Evolutionary conservation across 2,113 vertebrate genomes (phyloP), one percentile per base, ranked within the genome.

Genomic region (Thomomys bottae): DNA sequence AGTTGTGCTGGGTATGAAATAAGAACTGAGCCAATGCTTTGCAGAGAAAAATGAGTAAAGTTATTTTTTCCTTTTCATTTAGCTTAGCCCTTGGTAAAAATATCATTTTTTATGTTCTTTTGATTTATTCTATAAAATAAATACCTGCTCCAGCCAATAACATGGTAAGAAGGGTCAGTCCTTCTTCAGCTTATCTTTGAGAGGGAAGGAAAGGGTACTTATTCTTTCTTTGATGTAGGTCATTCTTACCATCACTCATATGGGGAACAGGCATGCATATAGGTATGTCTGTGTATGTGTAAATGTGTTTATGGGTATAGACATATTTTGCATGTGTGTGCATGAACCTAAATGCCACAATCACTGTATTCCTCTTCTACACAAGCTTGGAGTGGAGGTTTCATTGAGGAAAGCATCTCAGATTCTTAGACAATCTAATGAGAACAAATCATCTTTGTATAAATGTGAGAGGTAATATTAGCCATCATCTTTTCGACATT

Each of bases 401-500:
- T 38, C n/a, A 0, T 7, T 61, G 57, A 18, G 2, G 79, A 38
- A 2, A 34, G 17, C 14, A 20, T 71, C 17, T 36, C 24, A 3
- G n/a, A 84, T 67, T 86, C 79, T 38, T 61, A 72, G 54, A 86
- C 70, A 15, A 77, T 42, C 54, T 79, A 28, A 24, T 40, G n/a
- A 49, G 77, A 66, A 64, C 54, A 34, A 66, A 76, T 64, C 54
- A 77, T 20, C 72, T 63, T 87, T 77, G 72, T 71, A 42, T 91
- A 84, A 72, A 70, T 38, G 61, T 54, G 88, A 84, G 17, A 61
- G 28, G 36, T 20, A 90, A 70, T 79, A 86, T 80, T 64, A 92
- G 87, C 71, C 82, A 59, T 64, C 67, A 38, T 86, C 77, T 84
- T 75, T 71, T 89, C 91, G 66, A 38, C 75, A 90, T 89, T 84